Conservation (phyloP, 1,140 invertebrate genomes). For the Drosophila azteca region DNA sequence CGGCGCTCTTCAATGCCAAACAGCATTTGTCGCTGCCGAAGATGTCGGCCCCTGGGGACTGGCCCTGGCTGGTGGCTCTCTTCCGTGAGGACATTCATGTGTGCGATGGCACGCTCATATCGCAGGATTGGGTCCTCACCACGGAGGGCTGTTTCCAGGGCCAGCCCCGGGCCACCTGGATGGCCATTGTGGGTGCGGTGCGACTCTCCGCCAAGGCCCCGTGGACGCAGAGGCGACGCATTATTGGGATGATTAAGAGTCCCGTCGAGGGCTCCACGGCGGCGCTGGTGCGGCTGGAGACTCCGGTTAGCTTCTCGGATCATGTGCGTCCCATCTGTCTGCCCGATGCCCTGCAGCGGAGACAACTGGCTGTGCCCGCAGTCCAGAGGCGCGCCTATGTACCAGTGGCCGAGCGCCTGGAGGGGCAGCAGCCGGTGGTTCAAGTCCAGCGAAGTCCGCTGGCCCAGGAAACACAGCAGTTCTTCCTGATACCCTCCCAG, state of each 20-base stretch:
- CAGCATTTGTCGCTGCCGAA: slow-evolving; percentile 86
- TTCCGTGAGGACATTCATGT: slow-evolving; percentile 93
- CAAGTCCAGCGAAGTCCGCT: slow-evolving; percentile 32
- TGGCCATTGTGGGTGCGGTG: slow-evolving; percentile 90
- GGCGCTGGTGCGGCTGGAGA: slow-evolving; percentile 91
- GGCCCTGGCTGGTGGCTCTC: slow-evolving; percentile 95
- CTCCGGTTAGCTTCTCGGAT: slow-evolving; percentile 90
- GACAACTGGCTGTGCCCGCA: slow-evolving; percentile 53
- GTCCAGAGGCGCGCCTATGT: slow-evolving; percentile 67
- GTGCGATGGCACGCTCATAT: slow-evolving; percentile 92
- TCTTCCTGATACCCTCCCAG: slow-evolving; percentile 70
- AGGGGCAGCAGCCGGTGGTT: slow-evolving; percentile 27
- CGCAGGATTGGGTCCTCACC: slow-evolving; percentile 92
- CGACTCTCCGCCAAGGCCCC: slow-evolving; percentile 91
- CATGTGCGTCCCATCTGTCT: slow-evolving; percentile 93
- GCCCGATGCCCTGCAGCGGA: slow-evolving; percentile 84
- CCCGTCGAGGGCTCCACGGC: slow-evolving; percentile 94
- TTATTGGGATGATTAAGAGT: slow-evolving; percentile 93
- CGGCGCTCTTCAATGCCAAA: slow-evolving; percentile 85
- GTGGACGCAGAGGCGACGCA: slow-evolving; percentile 93
- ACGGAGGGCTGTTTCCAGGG: slow-evolving; percentile 95
- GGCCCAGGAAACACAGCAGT: slow-evolving; percentile 76
- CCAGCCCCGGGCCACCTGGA: slow-evolving; percentile 93
- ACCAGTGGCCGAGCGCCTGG: slow-evolving; percentile 72
- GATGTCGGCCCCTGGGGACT: slow-evolving; percentile 90